Percentiles rank a stretch among this genome's conserved stretches.
Conservation (phyloP, 1,140 invertebrate genomes). For the Bacillus rossius region DNA sequence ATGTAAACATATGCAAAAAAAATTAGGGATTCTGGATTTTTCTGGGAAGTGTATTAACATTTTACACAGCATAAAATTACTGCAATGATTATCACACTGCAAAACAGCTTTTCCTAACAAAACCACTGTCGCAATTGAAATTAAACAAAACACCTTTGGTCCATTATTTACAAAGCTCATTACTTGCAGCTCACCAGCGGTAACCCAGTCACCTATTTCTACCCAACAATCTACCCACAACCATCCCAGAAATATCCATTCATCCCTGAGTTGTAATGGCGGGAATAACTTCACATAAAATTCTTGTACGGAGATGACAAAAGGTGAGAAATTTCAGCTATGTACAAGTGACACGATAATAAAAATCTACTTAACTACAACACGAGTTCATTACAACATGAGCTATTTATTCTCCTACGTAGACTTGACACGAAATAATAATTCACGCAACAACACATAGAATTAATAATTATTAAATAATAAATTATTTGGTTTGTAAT, state of each 20-base stretch:
- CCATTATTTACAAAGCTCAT: slow-evolving; percentile 18
- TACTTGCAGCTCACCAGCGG: slow-evolving; percentile 3
- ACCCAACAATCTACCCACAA: slow-evolving; percentile 1
- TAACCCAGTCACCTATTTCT: slow-evolving; percentile 2
- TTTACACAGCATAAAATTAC: slow-evolving; percentile 1
- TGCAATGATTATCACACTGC: not conserved
- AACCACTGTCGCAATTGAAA: not conserved
- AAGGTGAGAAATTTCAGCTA: not conserved
- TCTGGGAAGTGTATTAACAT: slow-evolving; percentile 13
- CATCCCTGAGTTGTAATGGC: slow-evolving; percentile 14
- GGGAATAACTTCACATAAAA: slow-evolving; percentile 6
- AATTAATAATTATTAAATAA: slow-evolving; percentile 43
- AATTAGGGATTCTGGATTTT: slow-evolving; percentile 17
- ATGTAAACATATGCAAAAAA: slow-evolving; percentile 9
- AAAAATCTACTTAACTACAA: not conserved
- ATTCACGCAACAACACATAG: slow-evolving; percentile 27
- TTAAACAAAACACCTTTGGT: slow-evolving; percentile 9
- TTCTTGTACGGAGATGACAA: slow-evolving; percentile 9
- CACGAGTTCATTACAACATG: not conserved
- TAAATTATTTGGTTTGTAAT: slow-evolving; percentile 62
- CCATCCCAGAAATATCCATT: slow-evolving; percentile 19
- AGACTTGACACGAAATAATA: slow-evolving; percentile 7
- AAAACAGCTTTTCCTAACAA: slow-evolving; percentile 2
- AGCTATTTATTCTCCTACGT: not conserved
- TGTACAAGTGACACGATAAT: not conserved